Percentiles rank a stretch among this genome's conserved stretches.
Conservation (phyloP, 2,888 invertebrate genomes). For the Scaptodrosophila latifasciaeformis region DNA sequence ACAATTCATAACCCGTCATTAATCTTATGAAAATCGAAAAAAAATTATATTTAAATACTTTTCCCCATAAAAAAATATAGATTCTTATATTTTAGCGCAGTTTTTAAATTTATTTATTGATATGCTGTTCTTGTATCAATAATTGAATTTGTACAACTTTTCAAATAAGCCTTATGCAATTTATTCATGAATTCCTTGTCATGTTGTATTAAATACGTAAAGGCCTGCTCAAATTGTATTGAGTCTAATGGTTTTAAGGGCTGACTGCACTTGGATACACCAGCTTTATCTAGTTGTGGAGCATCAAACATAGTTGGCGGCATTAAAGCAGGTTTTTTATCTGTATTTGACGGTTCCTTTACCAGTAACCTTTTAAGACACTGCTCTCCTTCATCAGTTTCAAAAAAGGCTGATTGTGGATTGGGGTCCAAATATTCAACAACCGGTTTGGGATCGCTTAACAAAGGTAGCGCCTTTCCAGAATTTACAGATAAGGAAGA, state of each 20-base stretch:
- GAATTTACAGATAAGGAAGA: conserved; percentile 13
- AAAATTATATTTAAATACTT: neutral
- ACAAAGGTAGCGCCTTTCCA: conserved; percentile 28
- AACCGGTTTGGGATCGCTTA: conserved; percentile 69
- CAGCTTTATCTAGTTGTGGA: conserved; percentile 65
- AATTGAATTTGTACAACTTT: conserved; percentile 78
- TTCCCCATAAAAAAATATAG: neutral
- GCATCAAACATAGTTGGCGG: conserved; percentile 90
- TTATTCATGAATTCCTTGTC: conserved; percentile 92
- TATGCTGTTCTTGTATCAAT: conserved; percentile 56
- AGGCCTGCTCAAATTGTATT: conserved; percentile 91
- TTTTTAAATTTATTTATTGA: conserved; percentile 45
- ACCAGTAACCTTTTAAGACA: conserved; percentile 44
- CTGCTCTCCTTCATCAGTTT: conserved; percentile 48
- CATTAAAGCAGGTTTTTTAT: conserved; percentile 85
- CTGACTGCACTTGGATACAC: conserved; percentile 61
- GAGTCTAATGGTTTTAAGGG: conserved; percentile 83
- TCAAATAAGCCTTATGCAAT: conserved; percentile 93
- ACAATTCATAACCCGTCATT: neutral
- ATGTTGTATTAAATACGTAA: conserved; percentile 89
- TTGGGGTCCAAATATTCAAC: conserved; percentile 16
- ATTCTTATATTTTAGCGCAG: neutral
- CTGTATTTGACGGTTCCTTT: conserved; percentile 37
- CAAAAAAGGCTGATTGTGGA: conserved; percentile 36
- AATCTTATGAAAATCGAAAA: neutral